Conservation (phyloP, 2,888 invertebrate species). For the Archaeoteleia sp. region DNA sequence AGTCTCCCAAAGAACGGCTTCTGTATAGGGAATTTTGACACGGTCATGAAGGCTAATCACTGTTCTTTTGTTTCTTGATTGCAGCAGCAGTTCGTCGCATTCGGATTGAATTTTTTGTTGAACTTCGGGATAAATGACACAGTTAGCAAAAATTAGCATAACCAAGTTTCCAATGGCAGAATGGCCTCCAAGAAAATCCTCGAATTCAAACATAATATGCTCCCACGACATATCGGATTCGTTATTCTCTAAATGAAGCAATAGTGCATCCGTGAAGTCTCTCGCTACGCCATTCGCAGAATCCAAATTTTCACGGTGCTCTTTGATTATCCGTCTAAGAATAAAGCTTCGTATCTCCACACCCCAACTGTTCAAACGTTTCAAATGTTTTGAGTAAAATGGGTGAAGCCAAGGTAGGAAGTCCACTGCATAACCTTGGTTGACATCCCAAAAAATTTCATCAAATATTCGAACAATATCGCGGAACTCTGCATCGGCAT, state of each 20-base stretch:
- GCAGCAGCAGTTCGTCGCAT: constrained; percentile 77
- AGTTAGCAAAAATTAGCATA: constrained; percentile 84
- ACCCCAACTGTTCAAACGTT: constrained; percentile 82
- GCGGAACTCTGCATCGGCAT: constrained; percentile 82
- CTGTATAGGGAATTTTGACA: constrained; percentile 84
- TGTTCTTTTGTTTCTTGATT: constrained; percentile 73
- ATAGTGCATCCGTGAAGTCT: constrained; percentile 87
- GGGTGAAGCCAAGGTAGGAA: constrained; percentile 89
- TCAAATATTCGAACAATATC: constrained; percentile 85
- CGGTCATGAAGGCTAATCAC: constrained; percentile 81
- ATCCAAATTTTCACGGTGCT: constrained; percentile 78
- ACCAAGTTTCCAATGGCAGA: constrained; percentile 91
- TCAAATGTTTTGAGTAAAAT: constrained; percentile 82
- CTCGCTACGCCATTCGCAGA: constrained; percentile 75
- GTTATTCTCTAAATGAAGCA: constrained; percentile 82
- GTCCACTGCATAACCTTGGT: constrained; percentile 91
- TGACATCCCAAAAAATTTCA: constrained; percentile 93
- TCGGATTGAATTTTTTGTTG: constrained; percentile 82
- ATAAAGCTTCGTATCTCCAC: constrained; percentile 84
- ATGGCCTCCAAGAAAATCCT: constrained; percentile 92
- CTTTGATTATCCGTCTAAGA: constrained; percentile 81
- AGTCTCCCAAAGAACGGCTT: constrained; percentile 88
- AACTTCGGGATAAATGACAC: constrained; percentile 81
- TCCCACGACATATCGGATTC: constrained; percentile 82
- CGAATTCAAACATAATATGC: constrained; percentile 87